Evolutionary conservation across 2,888 invertebrate genomes (phyloP).

Genomic region (Sylvicola cinctus): DNA sequence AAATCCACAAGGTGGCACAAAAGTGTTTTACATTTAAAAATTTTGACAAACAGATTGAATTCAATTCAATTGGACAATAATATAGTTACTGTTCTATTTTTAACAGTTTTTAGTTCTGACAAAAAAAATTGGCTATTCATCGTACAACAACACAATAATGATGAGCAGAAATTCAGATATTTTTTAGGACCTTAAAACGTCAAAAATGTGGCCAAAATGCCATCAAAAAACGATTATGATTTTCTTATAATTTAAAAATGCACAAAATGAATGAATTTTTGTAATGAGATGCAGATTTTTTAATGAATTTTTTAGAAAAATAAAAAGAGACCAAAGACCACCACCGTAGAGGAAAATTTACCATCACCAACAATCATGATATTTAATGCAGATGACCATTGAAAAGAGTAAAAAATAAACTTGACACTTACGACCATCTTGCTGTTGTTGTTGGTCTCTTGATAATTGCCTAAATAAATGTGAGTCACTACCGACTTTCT

Average conservation of each 20-base stretch:
- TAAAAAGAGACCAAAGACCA: too few relatives aligned
- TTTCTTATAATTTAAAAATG: too few relatives aligned
- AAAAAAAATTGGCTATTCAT: background rate
- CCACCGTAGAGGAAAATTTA: too few relatives aligned
- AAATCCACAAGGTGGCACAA: background rate
- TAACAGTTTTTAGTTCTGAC: background rate
- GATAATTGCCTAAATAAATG: constrained; percentile 21
- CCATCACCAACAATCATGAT: too few relatives aligned
- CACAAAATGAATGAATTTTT: too few relatives aligned
- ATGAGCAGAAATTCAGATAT: background rate
- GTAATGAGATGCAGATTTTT: too few relatives aligned
- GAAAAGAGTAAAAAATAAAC: constrained; percentile 5
- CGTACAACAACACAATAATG: background rate
- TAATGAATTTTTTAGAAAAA: too few relatives aligned
- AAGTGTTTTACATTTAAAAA: background rate
- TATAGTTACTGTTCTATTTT: background rate
- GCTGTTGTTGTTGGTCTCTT: constrained; percentile 12
- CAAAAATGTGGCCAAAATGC: background rate
- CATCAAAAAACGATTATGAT: background rate
- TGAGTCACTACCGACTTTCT: constrained; percentile 29
- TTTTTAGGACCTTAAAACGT: background rate
- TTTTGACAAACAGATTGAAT: background rate
- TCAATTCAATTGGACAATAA: background rate
- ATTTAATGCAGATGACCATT: too few relatives aligned
- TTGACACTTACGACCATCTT: constrained; percentile 22